Evolutionary conservation across 2,797 vertebrate species (phyloP).

Genomic region (Gallinago nigripennis): DNA sequence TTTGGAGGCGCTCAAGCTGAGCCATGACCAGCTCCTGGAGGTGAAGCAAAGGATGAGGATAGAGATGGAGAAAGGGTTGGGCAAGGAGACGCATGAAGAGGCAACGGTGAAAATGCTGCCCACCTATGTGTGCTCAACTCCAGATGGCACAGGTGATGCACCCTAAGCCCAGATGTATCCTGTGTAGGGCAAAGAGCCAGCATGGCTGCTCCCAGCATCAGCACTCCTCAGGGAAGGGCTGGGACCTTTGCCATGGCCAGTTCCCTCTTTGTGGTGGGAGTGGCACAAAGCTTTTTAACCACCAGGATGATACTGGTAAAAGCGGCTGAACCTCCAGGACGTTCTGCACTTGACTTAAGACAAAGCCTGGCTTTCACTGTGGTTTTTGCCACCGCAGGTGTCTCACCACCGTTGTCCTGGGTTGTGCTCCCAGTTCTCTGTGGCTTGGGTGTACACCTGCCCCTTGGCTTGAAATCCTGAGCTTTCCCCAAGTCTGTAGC

Average conservation of each 20-base stretch:
- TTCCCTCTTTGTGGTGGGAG: not conserved
- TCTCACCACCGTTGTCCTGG: not conserved
- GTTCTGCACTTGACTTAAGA: not conserved
- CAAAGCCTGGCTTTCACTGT: not conserved
- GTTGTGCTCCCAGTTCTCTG: not conserved
- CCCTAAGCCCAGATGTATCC: accelerated
- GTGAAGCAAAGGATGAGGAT: constrained; percentile 87
- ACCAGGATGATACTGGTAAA: not conserved
- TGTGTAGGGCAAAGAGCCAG: accelerated
- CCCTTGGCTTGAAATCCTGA: not conserved
- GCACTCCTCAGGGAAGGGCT: not conserved
- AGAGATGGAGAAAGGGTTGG: constrained; percentile 86
- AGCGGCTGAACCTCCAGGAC: not conserved
- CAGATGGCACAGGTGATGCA: constrained; percentile 89
- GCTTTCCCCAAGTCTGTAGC: not conserved
- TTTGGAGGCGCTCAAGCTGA: constrained; percentile 84
- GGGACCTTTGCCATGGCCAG: not conserved
- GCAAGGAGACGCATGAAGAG: constrained; percentile 76
- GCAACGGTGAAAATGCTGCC: constrained; percentile 93
- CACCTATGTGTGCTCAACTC: constrained; percentile 89
- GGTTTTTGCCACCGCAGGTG: accelerated
- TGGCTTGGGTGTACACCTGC: not conserved
- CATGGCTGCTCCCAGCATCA: not conserved
- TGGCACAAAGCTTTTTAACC: not conserved
- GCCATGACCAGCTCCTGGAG: constrained; percentile 85